Percentiles rank a stretch among this genome's conserved stretches.
These are phyloP conservation scores for Drosophila melanica DNA, from an alignment of 1,140 invertebrate species.

Conservation along the genomic window DNA sequence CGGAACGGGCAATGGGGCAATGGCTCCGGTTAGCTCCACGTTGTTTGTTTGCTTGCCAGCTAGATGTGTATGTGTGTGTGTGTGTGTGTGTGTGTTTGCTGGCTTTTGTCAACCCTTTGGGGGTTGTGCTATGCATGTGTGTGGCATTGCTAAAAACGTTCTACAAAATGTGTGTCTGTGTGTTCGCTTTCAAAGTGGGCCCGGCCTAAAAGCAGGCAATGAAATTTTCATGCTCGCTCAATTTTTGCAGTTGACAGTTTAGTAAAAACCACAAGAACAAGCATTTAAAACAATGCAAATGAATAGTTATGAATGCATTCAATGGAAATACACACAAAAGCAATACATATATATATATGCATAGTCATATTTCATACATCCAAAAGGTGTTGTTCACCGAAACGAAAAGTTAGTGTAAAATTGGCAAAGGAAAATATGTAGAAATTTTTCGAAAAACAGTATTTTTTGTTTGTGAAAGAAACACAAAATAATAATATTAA, in stretches of 20 bases:
- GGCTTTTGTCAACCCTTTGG: conserved; percentile 20
- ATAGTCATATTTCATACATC: background rate
- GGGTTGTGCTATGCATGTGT: background rate
- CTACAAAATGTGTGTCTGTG: conserved; percentile 21
- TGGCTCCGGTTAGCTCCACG: conserved; percentile 34
- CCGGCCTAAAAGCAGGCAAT: conserved; percentile 51
- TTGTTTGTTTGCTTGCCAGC: conserved; percentile 32
- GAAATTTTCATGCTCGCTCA: conserved; percentile 53
- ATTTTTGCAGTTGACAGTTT: conserved; percentile 53
- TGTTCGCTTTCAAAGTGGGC: conserved; percentile 17
- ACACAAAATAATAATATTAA: no score
- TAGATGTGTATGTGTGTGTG: background rate
- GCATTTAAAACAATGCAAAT: conserved; percentile 36
- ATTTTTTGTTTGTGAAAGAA: no score
- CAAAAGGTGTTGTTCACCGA: background rate
- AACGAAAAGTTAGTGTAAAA: background rate
- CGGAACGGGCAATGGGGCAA: conserved; percentile 32
- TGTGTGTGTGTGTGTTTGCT: background rate
- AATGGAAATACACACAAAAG: background rate
- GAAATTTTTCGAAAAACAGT: no score
- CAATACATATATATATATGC: no score
- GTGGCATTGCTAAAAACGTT: conserved; percentile 31
- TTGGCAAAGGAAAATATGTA: no score
- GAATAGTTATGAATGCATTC: conserved; percentile 45
- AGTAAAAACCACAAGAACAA: conserved; percentile 8